Conservation (phyloP, 2,113 vertebrate species). For the Spermophilus dauricus region DNA sequence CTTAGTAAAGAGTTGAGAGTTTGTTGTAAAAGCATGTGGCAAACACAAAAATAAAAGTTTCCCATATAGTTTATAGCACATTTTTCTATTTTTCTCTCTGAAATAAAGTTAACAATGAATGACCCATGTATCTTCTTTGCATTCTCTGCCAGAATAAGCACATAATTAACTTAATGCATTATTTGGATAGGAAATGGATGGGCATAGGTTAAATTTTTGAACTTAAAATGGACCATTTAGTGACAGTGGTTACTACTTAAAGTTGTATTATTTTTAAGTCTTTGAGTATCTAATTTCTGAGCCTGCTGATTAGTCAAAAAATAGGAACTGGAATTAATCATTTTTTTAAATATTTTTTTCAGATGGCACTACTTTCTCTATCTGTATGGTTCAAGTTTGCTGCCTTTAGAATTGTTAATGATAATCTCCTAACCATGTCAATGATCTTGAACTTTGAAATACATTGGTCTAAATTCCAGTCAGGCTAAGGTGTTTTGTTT, state of each 20-base stretch:
- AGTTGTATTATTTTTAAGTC: slow-evolving; percentile 40
- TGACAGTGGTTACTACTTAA: neutral
- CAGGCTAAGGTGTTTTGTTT: slow-evolving; percentile 14
- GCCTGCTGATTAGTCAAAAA: neutral
- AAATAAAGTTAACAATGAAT: slow-evolving; percentile 57
- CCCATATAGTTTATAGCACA: neutral
- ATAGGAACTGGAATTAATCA: slow-evolving; percentile 7
- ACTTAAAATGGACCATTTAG: slow-evolving; percentile 62
- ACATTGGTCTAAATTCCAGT: slow-evolving; percentile 41
- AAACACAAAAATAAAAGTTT: neutral
- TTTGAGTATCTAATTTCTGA: slow-evolving; percentile 43
- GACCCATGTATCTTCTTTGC: slow-evolving; percentile 23
- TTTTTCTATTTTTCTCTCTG: neutral
- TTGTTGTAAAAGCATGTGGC: neutral
- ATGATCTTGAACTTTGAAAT: slow-evolving; percentile 53
- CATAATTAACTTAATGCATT: slow-evolving; percentile 67
- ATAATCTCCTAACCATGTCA: slow-evolving; percentile 33
- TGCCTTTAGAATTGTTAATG: slow-evolving; percentile 50
- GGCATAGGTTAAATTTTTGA: slow-evolving; percentile 60
- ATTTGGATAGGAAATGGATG: slow-evolving; percentile 52
- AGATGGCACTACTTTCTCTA: neutral
- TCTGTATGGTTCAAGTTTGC: slow-evolving; percentile 15
- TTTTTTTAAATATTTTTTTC: slow-evolving; percentile 58
- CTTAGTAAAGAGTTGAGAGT: neutral
- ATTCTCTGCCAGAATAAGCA: slow-evolving; percentile 69